These are phyloP conservation scores for Tipula unca DNA, from an alignment of 2,888 invertebrate species.

Conservation along the genomic window DNA sequence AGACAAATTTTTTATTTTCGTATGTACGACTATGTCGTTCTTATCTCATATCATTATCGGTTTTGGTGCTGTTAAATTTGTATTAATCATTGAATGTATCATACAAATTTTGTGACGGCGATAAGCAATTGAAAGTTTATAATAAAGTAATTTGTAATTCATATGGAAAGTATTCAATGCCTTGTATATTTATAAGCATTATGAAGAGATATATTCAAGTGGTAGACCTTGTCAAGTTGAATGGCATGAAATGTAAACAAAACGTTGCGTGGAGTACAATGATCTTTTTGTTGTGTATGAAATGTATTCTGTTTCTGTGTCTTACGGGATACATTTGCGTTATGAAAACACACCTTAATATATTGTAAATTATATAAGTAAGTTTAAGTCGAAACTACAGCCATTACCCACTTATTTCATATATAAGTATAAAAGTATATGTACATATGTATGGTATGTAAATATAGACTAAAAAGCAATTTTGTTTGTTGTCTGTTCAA, in stretches of 20 bases:
- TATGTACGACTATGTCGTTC: not conserved
- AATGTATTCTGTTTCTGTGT: not conserved
- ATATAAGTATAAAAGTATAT: no score
- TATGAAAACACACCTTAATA: not conserved
- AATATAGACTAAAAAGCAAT: not conserved
- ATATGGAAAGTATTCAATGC: not conserved
- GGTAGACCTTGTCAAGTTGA: not conserved
- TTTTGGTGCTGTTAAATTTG: not conserved
- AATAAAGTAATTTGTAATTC: not conserved
- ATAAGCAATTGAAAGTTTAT: not conserved
- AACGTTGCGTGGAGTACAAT: not conserved
- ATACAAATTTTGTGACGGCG: not conserved
- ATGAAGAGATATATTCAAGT: not conserved
- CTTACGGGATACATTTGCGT: not conserved
- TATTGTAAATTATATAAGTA: not conserved
- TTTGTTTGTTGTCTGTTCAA: not conserved
- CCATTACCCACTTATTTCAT: not conserved
- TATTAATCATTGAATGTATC: not conserved
- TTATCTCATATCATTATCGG: not conserved
- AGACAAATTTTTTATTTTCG: not conserved
- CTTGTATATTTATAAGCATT: not conserved
- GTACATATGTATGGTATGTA: no score
- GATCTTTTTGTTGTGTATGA: not conserved
- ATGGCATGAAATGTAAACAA: not conserved
- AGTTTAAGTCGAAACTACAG: not conserved